phyloP scores from a whole-genome alignment of 2,113 vertebrate genomes.

The Neogale vison region DNA sequence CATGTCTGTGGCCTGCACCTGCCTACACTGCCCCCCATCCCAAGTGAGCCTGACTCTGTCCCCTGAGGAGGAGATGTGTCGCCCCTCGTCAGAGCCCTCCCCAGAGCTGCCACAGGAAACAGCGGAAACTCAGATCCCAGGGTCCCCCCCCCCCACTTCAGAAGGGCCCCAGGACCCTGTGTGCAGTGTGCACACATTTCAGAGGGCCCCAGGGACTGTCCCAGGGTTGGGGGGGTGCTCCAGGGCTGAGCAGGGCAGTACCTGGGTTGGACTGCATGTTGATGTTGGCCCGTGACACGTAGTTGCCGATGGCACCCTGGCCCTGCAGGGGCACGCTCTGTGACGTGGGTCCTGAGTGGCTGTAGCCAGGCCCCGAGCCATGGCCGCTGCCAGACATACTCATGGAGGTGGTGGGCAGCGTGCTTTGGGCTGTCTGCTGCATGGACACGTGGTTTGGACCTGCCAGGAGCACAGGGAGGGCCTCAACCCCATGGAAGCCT shows the following conservation, averaged over 20 bases:
- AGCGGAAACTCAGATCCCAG: not conserved
- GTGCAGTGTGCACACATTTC: fast-evolving
- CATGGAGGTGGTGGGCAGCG: constrained; percentile 91
- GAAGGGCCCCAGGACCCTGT: not conserved
- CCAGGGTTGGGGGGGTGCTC: not conserved
- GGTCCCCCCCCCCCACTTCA: not conserved
- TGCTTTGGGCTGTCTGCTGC: constrained; percentile 92
- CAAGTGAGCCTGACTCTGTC: fast-evolving
- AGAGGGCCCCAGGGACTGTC: not conserved
- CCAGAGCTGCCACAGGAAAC: fast-evolving
- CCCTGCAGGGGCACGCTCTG: constrained; percentile 93
- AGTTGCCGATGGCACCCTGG: constrained; percentile 90
- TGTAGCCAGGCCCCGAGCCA: constrained; percentile 90
- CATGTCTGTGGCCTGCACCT: fast-evolving
- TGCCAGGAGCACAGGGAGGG: constrained; percentile 42
- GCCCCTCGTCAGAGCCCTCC: not conserved
- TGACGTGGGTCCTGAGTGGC: constrained; percentile 89
- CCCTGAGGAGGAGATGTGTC: fast-evolving
- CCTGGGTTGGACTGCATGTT: constrained; percentile 96
- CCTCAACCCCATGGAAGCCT: not conserved
- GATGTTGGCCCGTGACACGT: constrained; percentile 94
- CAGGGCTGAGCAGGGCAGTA: constrained; percentile 76
- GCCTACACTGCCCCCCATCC: not conserved
- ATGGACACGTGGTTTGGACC: constrained; percentile 93
- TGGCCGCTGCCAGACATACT: constrained; percentile 91